Percentiles rank a stretch among this genome's conserved stretches.
Conservation (phyloP, 2,888 invertebrate genomes). For the Rutpela maculata region DNA sequence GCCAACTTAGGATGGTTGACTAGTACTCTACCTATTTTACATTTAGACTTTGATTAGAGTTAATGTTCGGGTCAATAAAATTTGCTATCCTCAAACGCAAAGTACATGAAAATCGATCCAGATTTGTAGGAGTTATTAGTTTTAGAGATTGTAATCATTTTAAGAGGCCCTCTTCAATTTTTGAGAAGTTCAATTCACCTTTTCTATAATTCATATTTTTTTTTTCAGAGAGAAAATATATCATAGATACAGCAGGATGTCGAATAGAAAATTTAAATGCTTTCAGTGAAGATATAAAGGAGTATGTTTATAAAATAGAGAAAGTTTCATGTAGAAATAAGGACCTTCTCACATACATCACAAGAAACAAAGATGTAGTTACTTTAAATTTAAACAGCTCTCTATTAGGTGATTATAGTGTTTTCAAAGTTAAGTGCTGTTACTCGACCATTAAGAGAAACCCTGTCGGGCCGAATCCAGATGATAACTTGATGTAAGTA, state of each 20-base stretch:
- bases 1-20: too few relatives aligned
- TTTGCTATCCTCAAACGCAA: too few relatives aligned
- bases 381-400: constrained; percentile 42
- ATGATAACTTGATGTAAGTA: constrained; percentile 51
- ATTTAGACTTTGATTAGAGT: too few relatives aligned
- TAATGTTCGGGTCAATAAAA: too few relatives aligned
- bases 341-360: constrained; percentile 41
- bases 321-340: constrained; percentile 43
- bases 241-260: constrained; percentile 49
- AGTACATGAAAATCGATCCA: too few relatives aligned
- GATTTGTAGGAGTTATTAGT: too few relatives aligned
- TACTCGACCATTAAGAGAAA: constrained; percentile 42
- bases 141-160: too few relatives aligned
- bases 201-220: too few relatives aligned
- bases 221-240: constrained; percentile 41
- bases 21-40: too few relatives aligned
- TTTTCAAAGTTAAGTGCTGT: constrained; percentile 40
- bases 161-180: too few relatives aligned
- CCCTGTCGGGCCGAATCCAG: constrained; percentile 37
- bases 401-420: constrained; percentile 36
- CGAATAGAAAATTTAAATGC: constrained; percentile 45
- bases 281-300: constrained; percentile 44
- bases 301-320: constrained; percentile 38
- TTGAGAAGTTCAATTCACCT: too few relatives aligned
- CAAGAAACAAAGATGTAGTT: constrained; percentile 15